Base-by-base conservation (phyloP, 2,113 vertebrate genomes). In the Pimephales promelas region DNA sequence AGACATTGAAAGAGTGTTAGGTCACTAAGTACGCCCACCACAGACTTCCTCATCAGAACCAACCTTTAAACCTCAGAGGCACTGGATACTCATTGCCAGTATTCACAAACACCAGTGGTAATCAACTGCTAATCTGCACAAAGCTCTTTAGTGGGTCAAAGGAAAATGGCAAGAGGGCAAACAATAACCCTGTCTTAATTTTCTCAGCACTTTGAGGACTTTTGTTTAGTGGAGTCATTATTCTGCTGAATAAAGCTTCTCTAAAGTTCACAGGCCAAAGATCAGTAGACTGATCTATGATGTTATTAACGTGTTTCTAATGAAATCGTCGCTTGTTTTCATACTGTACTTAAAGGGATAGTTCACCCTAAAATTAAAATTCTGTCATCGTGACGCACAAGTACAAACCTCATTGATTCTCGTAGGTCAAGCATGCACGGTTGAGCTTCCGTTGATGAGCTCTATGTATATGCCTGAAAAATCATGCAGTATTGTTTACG, bases 91-190 rank as follows among this genome's bases (percentile, higher is more conserved):
- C 40, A 7, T n/a, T 66, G 52, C 9, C 47, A 79, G 57, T 9
- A 4, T 83, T 72, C 64, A 77, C 31, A 84, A 86, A 84, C 81
- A 84, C 62, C 70, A 83, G 26, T 74, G 56, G 43, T 71, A 73
- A 74, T 80, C 56, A 83, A 43, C 28, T 28, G 28, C 56, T 74
- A 57, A 73, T 79, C 81, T 66, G 43, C 40, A 36, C 52, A 62
- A 79, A 40, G 66, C 74, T 86, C 28, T 47, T 70, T 34, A 62
- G 52, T 10, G 31, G 31, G n/a, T 76, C 59, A 59, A 57, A 82
- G 31, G 56, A 83, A 83, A 72, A 70, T 72, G 10, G 54, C 40
- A 52, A 82, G 36, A 14, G 34, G 52, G 43, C 72, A 76, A 85
- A 68, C 72, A 26, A 22, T 49, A 52, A 75, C 20, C 18, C 57